Evolutionary conservation across 2,888 invertebrate species (phyloP), one percentile per base, ranked within the genome.

Genomic region (Himalopsyche kuldschensis): DNA sequence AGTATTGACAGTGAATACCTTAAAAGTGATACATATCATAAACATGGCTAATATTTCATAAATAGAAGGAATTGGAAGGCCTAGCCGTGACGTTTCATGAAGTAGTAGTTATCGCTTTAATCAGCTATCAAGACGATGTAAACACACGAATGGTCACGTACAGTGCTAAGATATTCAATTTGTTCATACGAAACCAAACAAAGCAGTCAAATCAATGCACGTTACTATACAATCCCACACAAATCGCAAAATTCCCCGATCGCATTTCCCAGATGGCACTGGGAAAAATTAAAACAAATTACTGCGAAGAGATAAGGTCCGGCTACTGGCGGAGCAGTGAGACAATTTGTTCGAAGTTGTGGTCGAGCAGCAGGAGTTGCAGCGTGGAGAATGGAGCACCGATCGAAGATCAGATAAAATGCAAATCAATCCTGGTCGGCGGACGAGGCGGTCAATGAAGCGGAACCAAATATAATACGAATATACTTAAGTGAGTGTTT

Each of bases 391-490:
- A 55, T 55, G 75, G 75, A n/a, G 17, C 15, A 27, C 24, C 31
- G 55, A 55, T 55, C 55, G 55, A 4, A 20, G 82, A 80, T 82
- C 80, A 82, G 84, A 84, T 84, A 84, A 82, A 82, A 84, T 84
- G 84, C 80, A 82, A 84, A 84, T 84, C 84, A 63, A 77, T 82
- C 47, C 55, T 8, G 24, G 55, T 55, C 55, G 55, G 55, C 55
- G 41, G 46, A 55, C 55, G 20, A 55, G 20, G 20, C 55, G 55
- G 55, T 55, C 55, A 55, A 55, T 75, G 41, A 30, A 20, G 75
- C 27, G 32, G 17, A 31, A 75, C 75, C 15, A 30, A 31, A 75
- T 24, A 55, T 55, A 41, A 41, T 41, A 41, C 41, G 24, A 69
- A 20, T 11, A 20, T 20, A 27, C 20, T 63, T 5, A 0, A 63